These are phyloP conservation scores for Paedocypris sp. DNA, from an alignment of 2,113 vertebrate species.

Conservation along the genomic window DNA sequence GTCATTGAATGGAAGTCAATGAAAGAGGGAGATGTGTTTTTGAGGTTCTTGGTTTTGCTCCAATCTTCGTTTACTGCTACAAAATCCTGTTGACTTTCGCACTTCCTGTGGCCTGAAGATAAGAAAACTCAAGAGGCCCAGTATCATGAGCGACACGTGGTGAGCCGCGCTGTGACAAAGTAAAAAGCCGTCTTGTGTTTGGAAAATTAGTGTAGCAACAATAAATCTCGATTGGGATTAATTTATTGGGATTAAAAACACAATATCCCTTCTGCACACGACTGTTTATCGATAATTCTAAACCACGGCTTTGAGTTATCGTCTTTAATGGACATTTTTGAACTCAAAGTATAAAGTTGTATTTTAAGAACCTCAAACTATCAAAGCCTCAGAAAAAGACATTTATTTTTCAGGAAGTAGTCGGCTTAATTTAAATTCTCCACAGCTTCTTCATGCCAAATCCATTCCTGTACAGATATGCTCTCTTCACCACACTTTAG, in stretches of 20 bases:
- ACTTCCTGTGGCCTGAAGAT: slow-evolving; percentile 67
- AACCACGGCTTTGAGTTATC: not conserved
- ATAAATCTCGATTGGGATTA: slow-evolving; percentile 36
- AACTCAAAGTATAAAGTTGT: no score
- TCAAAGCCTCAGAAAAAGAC: no score
- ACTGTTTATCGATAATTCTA: not conserved
- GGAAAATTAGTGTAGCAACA: slow-evolving; percentile 39
- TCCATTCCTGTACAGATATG: no score
- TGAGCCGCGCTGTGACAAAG: slow-evolving; percentile 35
- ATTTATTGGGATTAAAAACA: no score
- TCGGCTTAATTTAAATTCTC: no score
- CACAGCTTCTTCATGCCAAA: no score
- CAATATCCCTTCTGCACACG: not conserved
- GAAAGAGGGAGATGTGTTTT: slow-evolving; percentile 54
- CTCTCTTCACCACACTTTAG: no score
- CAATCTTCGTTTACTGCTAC: slow-evolving; percentile 62
- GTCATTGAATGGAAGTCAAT: slow-evolving; percentile 19
- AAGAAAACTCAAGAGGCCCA: slow-evolving; percentile 58
- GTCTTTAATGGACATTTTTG: not conserved
- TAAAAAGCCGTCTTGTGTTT: slow-evolving; percentile 35
- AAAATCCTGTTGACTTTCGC: slow-evolving; percentile 63
- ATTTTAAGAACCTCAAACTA: no score
- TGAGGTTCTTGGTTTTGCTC: slow-evolving; percentile 47
- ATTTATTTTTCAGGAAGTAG: no score
- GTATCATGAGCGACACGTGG: slow-evolving; percentile 41